Percentiles rank a stretch among this genome's conserved stretches.
These are phyloP conservation scores for Nyctalus aviator DNA, from an alignment of 2,797 vertebrate species.

Conservation along the genomic window DNA sequence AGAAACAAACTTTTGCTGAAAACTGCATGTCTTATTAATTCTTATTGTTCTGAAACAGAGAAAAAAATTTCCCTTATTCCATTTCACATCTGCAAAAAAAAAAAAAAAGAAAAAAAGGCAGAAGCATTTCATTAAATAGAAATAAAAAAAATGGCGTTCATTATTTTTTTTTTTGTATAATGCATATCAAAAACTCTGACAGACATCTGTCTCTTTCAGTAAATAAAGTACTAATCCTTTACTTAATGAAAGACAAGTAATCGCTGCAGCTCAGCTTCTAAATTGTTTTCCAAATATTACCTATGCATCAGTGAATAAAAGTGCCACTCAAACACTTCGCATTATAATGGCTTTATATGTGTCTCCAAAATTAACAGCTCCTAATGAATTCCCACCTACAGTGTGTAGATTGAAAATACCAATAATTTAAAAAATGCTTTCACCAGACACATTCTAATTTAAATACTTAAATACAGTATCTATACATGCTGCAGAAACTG, in stretches of 20 bases:
- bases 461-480: constrained; percentile 82
- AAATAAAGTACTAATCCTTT: constrained; percentile 81
- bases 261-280: constrained; percentile 72
- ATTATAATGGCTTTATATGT: constrained; percentile 73
- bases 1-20: constrained; percentile 46
- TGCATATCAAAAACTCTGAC: constrained; percentile 64
- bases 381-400: constrained; percentile 83
- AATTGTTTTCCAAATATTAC: constrained; percentile 79
- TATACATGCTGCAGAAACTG: constrained; percentile 78
- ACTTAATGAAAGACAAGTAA: constrained; percentile 80
- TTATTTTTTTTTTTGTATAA: constrained; percentile 62
- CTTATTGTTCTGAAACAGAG: constrained; percentile 46
- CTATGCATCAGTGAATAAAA: constrained; percentile 69
- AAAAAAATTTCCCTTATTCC: constrained; percentile 14
- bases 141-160: constrained; percentile 47
- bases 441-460: constrained; percentile 74
- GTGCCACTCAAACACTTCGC: constrained; percentile 45
- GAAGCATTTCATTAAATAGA: constrained; percentile 59
- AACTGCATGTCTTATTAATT: background rate
- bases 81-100: constrained; percentile 44
- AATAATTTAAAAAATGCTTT: constrained; percentile 84
- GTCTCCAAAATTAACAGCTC: constrained; percentile 75
- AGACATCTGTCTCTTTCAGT: constrained; percentile 69
- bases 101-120: background rate
- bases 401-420: constrained; percentile 80